A percentile compares a stretch with the other conserved stretches of the same genome.
phyloP scores from a whole-genome alignment of 1,140 invertebrate species.

The Myzus persicae region DNA sequence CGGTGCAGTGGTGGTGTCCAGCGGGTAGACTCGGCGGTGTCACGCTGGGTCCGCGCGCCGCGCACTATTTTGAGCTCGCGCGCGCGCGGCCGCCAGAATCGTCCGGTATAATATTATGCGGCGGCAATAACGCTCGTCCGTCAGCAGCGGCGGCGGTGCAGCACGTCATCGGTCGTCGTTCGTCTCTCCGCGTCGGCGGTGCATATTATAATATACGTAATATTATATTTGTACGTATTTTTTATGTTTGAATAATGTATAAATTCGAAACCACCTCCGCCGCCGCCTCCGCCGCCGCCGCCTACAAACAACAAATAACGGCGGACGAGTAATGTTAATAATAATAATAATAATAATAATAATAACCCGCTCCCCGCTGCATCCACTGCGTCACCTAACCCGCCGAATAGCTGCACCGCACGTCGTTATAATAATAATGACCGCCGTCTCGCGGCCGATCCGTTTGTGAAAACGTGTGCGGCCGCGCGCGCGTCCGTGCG shows the following conservation, averaged over 20 bases:
- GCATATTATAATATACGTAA: constrained; percentile 2
- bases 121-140: not conserved
- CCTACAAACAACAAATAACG: constrained; percentile 32
- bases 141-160: not conserved
- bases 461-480: constrained; percentile 39
- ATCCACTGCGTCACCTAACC: not conserved
- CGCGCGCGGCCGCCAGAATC: not conserved
- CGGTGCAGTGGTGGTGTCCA: constrained; percentile 7
- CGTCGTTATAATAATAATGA: constrained; percentile 47
- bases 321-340: constrained; percentile 8
- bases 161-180: not conserved
- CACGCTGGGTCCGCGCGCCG: not conserved
- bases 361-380: not conserved
- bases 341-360: constrained; percentile 30
- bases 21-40: not conserved
- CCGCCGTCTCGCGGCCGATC: constrained; percentile 21
- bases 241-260: constrained; percentile 43
- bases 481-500: not conserved
- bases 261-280: constrained; percentile 23
- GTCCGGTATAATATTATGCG: not conserved
- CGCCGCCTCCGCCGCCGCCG: not conserved
- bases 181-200: not conserved
- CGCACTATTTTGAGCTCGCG: not conserved
- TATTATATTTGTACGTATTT: not conserved
- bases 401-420: not conserved